Evolutionary conservation across 2,797 vertebrate genomes (phyloP), one percentile per base, ranked within the genome.

Genomic region (Capromys pilorides): DNA sequence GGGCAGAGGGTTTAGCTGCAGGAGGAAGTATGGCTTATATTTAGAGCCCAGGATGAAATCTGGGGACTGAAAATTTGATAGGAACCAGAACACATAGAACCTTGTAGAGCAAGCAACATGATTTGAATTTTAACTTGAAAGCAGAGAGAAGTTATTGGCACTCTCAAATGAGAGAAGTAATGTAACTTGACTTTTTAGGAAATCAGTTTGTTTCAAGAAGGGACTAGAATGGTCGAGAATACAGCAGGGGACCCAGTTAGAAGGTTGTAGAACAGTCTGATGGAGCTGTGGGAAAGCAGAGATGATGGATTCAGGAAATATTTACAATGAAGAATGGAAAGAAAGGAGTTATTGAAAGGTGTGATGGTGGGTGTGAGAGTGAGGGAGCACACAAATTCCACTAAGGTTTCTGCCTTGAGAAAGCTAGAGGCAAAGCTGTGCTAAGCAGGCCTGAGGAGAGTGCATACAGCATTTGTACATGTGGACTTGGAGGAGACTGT

Each of bases 151-250:
- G 22, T 22, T 31, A 83, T 8, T 77, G 67, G 49, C 16, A n/a
- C 14, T 11, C n/a, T 77, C 77, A 59, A 75, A 59, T 61, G 62
- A 51, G 39, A 49, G 79, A 26, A 71, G 14, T 88, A 13, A 64
- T 31, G 8, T 69, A 39, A 88, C 62, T 88, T 84, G 16, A 84
- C 84, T 85, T 84, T 94, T 88, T 71, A 54, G 18, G 62, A 78
- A 88, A 19, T 79, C 24, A 54, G 22, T 64, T 83, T 84, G 54
- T 85, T 57, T 85, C n/a, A 57, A 87, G 21, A 92, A 85, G 36
- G 31, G 9, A 31, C 62, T 89, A 73, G 71, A 57, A 59, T 3
- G 18, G 5, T 64, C 82, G 85, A 57, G 49, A 78, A 78, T n/a
- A 24, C 6, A 41, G 31, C 21, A 61, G 41, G 6, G 28, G 84